Evolutionary conservation across 2,113 vertebrate species (phyloP).

Genomic region (Diphyllodes magnificus): DNA sequence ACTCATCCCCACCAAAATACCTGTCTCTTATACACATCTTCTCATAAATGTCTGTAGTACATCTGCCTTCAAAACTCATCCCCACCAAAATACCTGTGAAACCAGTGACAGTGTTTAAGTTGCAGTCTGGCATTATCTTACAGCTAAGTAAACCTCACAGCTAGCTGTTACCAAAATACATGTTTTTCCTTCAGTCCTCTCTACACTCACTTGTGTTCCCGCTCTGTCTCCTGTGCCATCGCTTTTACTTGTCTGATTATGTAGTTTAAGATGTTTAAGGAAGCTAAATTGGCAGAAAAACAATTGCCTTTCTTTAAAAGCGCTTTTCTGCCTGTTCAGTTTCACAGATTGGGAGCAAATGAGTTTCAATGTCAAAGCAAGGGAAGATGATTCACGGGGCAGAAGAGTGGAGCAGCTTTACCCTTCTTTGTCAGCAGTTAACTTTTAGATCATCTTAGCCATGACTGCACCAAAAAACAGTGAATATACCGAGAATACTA

Average conservation of each 20-base stretch:
- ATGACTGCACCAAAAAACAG: background rate
- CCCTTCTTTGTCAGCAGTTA: background rate
- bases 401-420: background rate
- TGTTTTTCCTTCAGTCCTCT: background rate
- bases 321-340: background rate
- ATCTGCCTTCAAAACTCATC: background rate
- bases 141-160: background rate
- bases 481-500: background rate
- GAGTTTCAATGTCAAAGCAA: background rate
- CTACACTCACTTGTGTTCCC: background rate
- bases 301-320: background rate
- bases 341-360: background rate
- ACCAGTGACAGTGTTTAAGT: background rate
- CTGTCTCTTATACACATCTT: background rate
- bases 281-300: background rate
- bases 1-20: background rate
- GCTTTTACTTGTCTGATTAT: background rate
- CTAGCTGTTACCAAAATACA: background rate
- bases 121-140: background rate
- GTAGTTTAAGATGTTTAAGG: background rate
- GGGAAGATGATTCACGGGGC: background rate
- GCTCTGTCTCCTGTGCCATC: background rate
- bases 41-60: background rate
- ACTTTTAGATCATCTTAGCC: background rate
- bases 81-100: background rate